Evolutionary conservation across 2,113 vertebrate genomes (phyloP).

Genomic region (Phylloscopus trochilus): DNA sequence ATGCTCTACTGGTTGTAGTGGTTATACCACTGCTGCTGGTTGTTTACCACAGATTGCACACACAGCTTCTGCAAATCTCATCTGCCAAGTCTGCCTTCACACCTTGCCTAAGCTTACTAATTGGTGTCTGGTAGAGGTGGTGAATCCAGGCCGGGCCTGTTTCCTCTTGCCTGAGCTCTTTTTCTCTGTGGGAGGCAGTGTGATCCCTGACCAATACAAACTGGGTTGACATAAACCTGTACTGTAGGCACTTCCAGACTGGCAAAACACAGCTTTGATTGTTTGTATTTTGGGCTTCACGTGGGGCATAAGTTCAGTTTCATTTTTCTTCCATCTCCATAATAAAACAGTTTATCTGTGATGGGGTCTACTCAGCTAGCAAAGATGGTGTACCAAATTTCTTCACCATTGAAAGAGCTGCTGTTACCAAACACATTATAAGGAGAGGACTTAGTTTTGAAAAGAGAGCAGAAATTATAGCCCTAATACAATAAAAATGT

Average conservation of each 20-base stretch:
- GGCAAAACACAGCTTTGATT: constrained; percentile 5
- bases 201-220: not conserved
- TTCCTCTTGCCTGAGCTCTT: not conserved
- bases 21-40: not conserved
- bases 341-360: not conserved
- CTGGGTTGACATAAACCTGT: not conserved
- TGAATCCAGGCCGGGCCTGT: not conserved
- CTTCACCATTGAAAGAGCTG: not conserved
- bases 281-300: not conserved
- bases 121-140: not conserved
- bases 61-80: not conserved
- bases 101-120: not conserved
- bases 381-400: not conserved
- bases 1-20: not conserved
- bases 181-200: not conserved
- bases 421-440: not conserved
- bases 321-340: not conserved
- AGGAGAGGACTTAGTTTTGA: not conserved
- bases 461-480: not conserved
- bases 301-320: not conserved
- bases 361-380: not conserved
- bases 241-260: not conserved
- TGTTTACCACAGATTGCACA: not conserved
- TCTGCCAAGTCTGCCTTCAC: not conserved
- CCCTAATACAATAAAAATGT: not conserved